Evolutionary conservation across 1,140 invertebrate genomes (phyloP), one percentile per base, ranked within the genome.

Genomic region (Drosophila serrata): DNA sequence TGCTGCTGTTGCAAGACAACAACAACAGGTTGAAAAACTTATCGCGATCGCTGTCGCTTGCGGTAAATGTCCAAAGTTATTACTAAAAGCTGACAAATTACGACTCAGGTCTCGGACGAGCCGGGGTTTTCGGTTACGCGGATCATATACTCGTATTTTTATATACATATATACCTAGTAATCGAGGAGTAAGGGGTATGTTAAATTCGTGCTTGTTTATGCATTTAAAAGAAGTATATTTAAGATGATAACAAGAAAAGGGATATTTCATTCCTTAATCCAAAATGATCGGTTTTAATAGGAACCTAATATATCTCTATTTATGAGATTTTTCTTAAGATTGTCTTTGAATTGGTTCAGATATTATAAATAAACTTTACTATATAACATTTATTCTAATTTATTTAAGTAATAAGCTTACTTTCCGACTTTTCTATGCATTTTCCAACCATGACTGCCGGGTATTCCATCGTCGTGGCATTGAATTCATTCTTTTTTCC

Each of bases 81-180:
- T 88, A 86, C 82, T 77, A 82, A 87, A 86, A 86, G 84, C 82
- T 86, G 82, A 88, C 82, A 82, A 86, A 86, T 86, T 82, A 85
- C 82, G 75, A 82, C 63, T 79, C 64, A 59, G 64, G 56, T 43
- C 53, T 65, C 15, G 49, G 49, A 39, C 67, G 43, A 19, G 68
- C 29, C 55, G 37, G 40, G 65, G 56, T 27, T 61, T 61, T 74
- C 45, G 57, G 79, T 70, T 62, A 65, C 73, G 79, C 67, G 61
- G 62, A 68, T 67, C 55, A 33, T 58, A 58, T 64, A 53, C 51
- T 37, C 40, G 42, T 29, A 43, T 13, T 55, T 55, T 55, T n/a
- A 55, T 35, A 22, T 55, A 37, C 51, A 37, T n/a, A 55, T 35
- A 22, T 55, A 37, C 51, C 19, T 13, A 13, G 19, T 4, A 35